Percentiles rank a stretch among this genome's conserved stretches.
phyloP scores from a whole-genome alignment of 2,113 vertebrate species.

The Elgaria multicarinata region DNA sequence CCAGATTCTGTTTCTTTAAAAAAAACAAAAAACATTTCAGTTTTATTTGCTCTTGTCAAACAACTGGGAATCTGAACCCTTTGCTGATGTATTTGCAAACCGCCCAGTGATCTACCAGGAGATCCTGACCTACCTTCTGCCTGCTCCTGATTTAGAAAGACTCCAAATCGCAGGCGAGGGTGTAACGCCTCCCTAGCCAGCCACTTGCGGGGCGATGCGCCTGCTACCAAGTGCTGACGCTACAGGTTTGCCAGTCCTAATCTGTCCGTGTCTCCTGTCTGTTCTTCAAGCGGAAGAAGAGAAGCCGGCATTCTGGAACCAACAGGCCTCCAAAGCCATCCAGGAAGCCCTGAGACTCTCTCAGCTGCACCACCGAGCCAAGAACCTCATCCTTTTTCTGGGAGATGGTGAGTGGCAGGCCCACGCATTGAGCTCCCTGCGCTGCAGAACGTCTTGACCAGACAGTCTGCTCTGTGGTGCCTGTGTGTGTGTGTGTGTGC shows the following conservation, averaged over 20 bases:
- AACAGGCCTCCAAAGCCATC: slow-evolving; percentile 79
- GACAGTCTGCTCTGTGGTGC: background rate
- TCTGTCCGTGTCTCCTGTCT: background rate
- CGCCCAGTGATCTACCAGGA: too few relatives aligned
- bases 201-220: background rate
- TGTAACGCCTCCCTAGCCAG: background rate
- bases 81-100: too few relatives aligned
- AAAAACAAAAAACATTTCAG: background rate
- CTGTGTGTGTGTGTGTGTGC: background rate
- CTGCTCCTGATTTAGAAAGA: too few relatives aligned
- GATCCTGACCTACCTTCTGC: too few relatives aligned
- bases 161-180: too few relatives aligned
- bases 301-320: slow-evolving; percentile 86
- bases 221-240: too few relatives aligned
- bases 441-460: background rate
- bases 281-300: slow-evolving; percentile 77
- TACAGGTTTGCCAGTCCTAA: background rate
- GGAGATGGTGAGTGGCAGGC: slow-evolving; percentile 84
- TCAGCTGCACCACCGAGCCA: slow-evolving; percentile 77
- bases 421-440: too few relatives aligned
- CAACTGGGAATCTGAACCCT: too few relatives aligned
- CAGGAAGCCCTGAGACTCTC: slow-evolving; percentile 74
- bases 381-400: slow-evolving; percentile 93
- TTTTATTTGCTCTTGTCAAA: background rate
- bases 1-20: too few relatives aligned